Conservation (phyloP, 2,113 vertebrate species). For the Trichomycterus rosablanca region DNA sequence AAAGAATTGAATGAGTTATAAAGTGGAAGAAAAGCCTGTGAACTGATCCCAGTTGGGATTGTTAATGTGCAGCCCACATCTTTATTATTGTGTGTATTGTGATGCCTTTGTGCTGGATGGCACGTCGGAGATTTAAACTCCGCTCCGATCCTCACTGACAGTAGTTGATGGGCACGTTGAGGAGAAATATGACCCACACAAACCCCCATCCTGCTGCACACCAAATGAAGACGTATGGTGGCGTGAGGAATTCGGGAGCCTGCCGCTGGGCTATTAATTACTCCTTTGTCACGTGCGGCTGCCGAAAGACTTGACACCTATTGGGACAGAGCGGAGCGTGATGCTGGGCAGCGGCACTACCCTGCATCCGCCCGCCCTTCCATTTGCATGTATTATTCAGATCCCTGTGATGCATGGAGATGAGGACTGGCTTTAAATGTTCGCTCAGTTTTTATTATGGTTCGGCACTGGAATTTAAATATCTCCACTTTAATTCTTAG, state of each 20-base stretch:
- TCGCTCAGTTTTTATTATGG: constrained; percentile 28
- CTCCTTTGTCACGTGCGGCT: constrained; percentile 83
- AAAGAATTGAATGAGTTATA: too few relatives aligned
- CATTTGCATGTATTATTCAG: constrained; percentile 44
- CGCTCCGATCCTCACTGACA: constrained; percentile 16
- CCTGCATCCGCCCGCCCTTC: constrained; percentile 22
- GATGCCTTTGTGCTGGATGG: too few relatives aligned
- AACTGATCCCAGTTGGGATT: too few relatives aligned
- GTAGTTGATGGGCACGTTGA: constrained; percentile 68
- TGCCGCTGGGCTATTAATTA: constrained; percentile 79
- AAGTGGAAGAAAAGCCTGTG: too few relatives aligned
- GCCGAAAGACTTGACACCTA: constrained; percentile 55
- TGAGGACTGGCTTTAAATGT: constrained; percentile 28
- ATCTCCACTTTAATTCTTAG: too few relatives aligned
- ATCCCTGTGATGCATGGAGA: constrained; percentile 22
- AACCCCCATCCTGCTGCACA: constrained; percentile 50
- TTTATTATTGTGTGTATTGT: too few relatives aligned
- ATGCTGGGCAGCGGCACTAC: constrained; percentile 37
- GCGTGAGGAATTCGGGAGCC: constrained; percentile 53
- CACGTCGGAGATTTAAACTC: constrained; percentile 4
- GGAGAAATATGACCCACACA: constrained; percentile 66
- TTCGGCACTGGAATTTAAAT: too few relatives aligned
- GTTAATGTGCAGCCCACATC: too few relatives aligned
- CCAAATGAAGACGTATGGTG: constrained; percentile 70
- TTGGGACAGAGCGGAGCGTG: constrained; percentile 40